These are phyloP conservation scores for Gonatopus flavifemur DNA, from an alignment of 1,140 invertebrate species.

Conservation along the genomic window DNA sequence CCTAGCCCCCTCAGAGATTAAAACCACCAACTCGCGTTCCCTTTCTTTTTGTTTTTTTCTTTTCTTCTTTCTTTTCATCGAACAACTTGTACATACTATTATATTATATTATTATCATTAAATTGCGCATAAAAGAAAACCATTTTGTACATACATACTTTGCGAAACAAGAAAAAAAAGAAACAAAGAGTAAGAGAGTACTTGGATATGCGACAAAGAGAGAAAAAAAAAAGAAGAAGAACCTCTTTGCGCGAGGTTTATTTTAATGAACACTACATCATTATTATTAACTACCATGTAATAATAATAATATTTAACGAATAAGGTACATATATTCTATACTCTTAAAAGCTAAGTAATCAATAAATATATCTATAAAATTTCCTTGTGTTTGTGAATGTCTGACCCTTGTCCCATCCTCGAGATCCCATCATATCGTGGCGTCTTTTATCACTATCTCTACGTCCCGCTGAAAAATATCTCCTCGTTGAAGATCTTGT, in stretches of 20 bases:
- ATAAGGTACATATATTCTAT: conserved; percentile 55
- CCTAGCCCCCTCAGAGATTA: too few relatives aligned
- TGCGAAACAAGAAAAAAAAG: neutral
- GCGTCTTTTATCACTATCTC: conserved; percentile 28
- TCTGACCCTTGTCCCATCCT: conserved; percentile 47
- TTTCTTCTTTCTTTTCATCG: too few relatives aligned
- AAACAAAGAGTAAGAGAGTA: neutral
- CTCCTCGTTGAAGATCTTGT: too few relatives aligned
- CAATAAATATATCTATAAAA: conserved; percentile 60
- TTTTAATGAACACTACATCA: conserved; percentile 46
- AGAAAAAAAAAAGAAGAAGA: neutral
- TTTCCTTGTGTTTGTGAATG: conserved; percentile 55
- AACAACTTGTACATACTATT: too few relatives aligned
- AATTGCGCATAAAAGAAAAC: too few relatives aligned
- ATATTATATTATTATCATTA: too few relatives aligned
- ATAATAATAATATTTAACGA: conserved; percentile 52
- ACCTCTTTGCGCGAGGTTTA: conserved; percentile 48
- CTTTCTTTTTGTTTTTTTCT: too few relatives aligned
- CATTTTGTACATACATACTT: too few relatives aligned
- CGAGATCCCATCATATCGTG: conserved; percentile 38
- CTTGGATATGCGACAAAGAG: neutral
- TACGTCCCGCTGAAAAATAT: too few relatives aligned
- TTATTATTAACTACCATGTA: conserved; percentile 50
- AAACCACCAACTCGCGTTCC: too few relatives aligned
- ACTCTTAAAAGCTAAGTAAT: conserved; percentile 58